Evolutionary conservation across 2,113 vertebrate genomes (phyloP), one percentile per base, ranked within the genome.

Genomic region (Asarcornis scutulata): DNA sequence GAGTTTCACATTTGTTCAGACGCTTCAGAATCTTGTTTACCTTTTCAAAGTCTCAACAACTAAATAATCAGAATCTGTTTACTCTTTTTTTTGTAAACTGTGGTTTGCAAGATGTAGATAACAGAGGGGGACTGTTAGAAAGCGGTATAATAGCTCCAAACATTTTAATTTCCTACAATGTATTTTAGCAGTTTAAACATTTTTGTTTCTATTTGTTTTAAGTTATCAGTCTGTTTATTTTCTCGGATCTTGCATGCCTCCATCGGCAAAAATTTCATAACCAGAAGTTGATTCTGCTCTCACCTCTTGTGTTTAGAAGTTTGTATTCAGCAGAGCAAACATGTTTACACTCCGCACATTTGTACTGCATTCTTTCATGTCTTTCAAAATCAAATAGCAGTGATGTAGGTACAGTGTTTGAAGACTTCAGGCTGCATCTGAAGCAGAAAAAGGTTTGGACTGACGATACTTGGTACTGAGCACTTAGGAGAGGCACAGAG

Each of bases 31-130:
- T 79, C 88, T 94, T 86, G 79, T 96, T 97, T 95, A 58, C 95
- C 92, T 96, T 91, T 52, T 77, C 85, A 89, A 20, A 94, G 84
- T 66, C 80, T 80, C 50, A 59, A 52, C 83, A 67, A 4, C 74
- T 74, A 95, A 86, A 92, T 91, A 92, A 96, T 91, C 94, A 95
- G 86, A 27, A 80, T 88, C 87, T 95, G 52, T 97, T 97, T 92
- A 82, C 44, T 55, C 5, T 5, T 55, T 53, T 55, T 53, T 88
- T 76, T 62, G 38, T 77, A 50, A 91, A 79, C 23, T 32, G 23
- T 18, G 38, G 68, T 86, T 96, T 93, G 89, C 87, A 88, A 91
- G 88, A 76, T 89, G 75, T 40, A 73, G 95, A 81, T 87, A 94
- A 91, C 83, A 93, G 92, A 86, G 89, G 9, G 29, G 34, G 66